Percentiles rank a stretch among this genome's conserved stretches.
phyloP scores from a whole-genome alignment of 1,140 invertebrate species.

The Drosophila tsacasi region DNA sequence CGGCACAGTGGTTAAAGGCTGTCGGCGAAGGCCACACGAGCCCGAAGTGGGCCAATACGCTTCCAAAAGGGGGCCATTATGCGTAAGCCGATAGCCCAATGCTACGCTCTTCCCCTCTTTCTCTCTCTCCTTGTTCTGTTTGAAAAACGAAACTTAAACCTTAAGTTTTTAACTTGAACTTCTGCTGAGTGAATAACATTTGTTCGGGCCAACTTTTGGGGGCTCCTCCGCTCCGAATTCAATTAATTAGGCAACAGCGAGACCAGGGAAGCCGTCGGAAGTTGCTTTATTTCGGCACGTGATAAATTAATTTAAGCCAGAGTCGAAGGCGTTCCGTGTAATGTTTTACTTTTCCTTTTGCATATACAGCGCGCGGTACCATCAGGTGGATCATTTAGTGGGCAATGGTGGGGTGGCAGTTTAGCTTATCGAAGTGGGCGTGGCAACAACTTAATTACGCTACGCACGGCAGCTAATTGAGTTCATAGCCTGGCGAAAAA shows the following conservation, averaged over 20 bases:
- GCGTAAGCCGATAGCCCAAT: slow-evolving; percentile 41
- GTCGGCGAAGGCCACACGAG: slow-evolving; percentile 2
- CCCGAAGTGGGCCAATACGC: not conserved
- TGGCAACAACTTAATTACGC: slow-evolving; percentile 64
- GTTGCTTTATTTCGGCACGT: slow-evolving; percentile 77
- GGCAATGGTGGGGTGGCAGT: not conserved
- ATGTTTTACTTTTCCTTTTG: slow-evolving; percentile 35
- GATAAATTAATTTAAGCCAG: slow-evolving; percentile 78
- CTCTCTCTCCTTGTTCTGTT: not conserved
- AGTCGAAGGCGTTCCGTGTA: slow-evolving; percentile 56
- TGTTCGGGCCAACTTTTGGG: slow-evolving; percentile 32
- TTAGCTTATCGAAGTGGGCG: slow-evolving; percentile 41
- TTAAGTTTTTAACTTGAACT: slow-evolving; percentile 33
- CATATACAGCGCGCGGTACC: slow-evolving; percentile 40
- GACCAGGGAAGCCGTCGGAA: slow-evolving; percentile 36
- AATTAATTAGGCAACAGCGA: slow-evolving; percentile 68
- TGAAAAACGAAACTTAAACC: slow-evolving; percentile 37
- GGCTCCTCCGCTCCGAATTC: slow-evolving; percentile 54
- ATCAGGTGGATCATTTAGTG: slow-evolving; percentile 18
- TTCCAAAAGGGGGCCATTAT: slow-evolving; percentile 38
- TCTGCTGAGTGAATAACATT: slow-evolving; percentile 5
- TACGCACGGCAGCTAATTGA: slow-evolving; percentile 69
- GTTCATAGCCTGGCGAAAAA: slow-evolving; percentile 51
- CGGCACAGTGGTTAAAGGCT: slow-evolving; percentile 25
- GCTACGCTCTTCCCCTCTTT: not conserved